Percentiles rank a stretch among this genome's conserved stretches.
Conservation (phyloP, 2,113 vertebrate genomes). For the Oncorhynchus masou region DNA sequence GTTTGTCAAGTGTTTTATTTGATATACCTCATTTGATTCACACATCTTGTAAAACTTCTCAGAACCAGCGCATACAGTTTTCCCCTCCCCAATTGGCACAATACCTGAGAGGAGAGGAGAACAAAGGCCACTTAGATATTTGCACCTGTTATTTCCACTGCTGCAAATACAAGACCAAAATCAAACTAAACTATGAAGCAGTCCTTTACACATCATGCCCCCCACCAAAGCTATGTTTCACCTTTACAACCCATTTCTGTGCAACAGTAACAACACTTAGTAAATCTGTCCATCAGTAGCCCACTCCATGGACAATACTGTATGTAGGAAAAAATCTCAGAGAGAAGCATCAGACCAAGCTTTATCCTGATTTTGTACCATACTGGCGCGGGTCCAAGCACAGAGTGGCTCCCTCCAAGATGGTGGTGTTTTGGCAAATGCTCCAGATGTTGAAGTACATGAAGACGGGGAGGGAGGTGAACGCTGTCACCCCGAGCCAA, state of each 20-base stretch:
- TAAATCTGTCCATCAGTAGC: too few species aligned
- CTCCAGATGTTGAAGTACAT: conserved; percentile 99
- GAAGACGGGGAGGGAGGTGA: conserved; percentile 95
- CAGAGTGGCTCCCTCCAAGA: conserved; percentile 85
- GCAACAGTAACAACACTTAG: too few species aligned
- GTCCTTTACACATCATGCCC: too few species aligned
- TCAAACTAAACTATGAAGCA: too few species aligned
- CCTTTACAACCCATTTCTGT: too few species aligned
- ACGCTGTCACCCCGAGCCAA: conserved; percentile 97
- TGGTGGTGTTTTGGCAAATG: conserved; percentile 90
- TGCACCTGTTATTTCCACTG: too few species aligned
- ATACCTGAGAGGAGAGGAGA: conserved; percentile 52
- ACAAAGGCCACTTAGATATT: neutral
- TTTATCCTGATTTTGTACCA: conserved; percentile 72
- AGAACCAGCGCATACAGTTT: conserved; percentile 86
- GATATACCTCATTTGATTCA: conserved; percentile 89
- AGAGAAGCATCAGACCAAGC: neutral
- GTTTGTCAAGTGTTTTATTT: neutral
- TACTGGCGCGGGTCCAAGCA: conserved; percentile 97
- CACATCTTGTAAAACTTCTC: conserved; percentile 96
- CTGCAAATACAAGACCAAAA: neutral
- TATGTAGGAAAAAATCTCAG: neutral
- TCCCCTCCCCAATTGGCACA: conserved; percentile 88
- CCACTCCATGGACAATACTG: neutral
- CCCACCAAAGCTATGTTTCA: too few species aligned